Conservation (phyloP, 2,888 invertebrate species). For the Thecophora atra region DNA sequence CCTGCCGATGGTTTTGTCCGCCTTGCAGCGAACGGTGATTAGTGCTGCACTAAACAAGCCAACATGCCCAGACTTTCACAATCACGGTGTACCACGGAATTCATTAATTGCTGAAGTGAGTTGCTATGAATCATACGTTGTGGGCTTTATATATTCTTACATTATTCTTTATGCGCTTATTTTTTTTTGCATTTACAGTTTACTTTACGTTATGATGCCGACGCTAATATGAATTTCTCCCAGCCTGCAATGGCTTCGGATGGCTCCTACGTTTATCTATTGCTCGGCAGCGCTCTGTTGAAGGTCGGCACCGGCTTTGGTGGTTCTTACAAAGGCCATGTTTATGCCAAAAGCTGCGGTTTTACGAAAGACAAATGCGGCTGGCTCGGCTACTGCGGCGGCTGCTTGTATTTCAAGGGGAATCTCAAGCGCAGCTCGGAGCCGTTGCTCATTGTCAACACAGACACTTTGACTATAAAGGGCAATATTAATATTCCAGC, state of each 20-base stretch:
- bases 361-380: conserved; percentile 84
- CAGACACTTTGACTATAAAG: conserved; percentile 68
- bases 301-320: conserved; percentile 97
- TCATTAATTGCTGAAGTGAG: conserved; percentile 74
- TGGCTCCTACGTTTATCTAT: conserved; percentile 89
- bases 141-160: not conserved
- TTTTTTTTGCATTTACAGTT: too few relatives aligned
- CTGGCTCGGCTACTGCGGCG: conserved; percentile 87
- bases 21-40: conserved; percentile 88
- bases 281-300: conserved; percentile 83
- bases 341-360: conserved; percentile 85
- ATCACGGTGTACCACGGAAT: conserved; percentile 84
- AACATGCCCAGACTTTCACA: conserved; percentile 87
- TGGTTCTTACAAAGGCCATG: conserved; percentile 90
- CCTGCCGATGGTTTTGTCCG: conserved; percentile 85
- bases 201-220: conserved; percentile 63
- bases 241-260: conserved; percentile 81
- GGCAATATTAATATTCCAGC: conserved; percentile 62
- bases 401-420: conserved; percentile 81
- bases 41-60: conserved; percentile 87
- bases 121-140: not conserved
- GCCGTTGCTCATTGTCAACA: conserved; percentile 65
- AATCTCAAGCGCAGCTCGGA: conserved; percentile 67
- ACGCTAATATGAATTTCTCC: conserved; percentile 67
- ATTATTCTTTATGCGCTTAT: too few relatives aligned